These are phyloP conservation scores for Electrophaes corylata DNA, from an alignment of 2,888 invertebrate genomes.

Conservation along the genomic window DNA sequence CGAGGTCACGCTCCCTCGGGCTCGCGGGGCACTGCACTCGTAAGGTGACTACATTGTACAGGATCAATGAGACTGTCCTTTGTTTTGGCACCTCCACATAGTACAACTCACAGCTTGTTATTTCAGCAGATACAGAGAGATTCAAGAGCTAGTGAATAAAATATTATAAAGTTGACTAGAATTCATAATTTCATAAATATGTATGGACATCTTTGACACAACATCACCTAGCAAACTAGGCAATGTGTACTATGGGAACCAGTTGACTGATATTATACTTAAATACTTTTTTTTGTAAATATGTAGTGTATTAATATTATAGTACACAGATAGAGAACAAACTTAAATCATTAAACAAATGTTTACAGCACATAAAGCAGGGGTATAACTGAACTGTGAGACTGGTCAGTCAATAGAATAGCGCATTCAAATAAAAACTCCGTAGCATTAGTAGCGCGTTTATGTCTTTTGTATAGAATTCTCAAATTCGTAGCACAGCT, in stretches of 20 bases:
- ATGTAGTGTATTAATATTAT: too few relatives aligned
- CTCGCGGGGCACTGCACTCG: slow-evolving; percentile 48
- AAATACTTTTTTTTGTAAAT: too few relatives aligned
- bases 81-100: not conserved
- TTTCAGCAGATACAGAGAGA: not conserved
- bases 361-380: too few relatives aligned
- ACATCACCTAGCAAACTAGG: too few relatives aligned
- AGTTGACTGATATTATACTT: too few relatives aligned
- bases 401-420: too few relatives aligned
- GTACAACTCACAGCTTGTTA: not conserved
- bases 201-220: too few relatives aligned
- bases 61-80: slow-evolving; percentile 2
- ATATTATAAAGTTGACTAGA: not conserved
- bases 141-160: not conserved
- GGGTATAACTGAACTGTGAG: too few relatives aligned
- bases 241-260: too few relatives aligned
- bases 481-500: not conserved
- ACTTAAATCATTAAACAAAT: too few relatives aligned
- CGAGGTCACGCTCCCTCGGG: slow-evolving; percentile 41
- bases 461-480: slow-evolving; percentile 19
- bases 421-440: not conserved
- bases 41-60: slow-evolving; percentile 33
- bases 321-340: too few relatives aligned
- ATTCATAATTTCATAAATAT: not conserved
- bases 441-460: slow-evolving; percentile 19